Evolutionary conservation across 2,797 vertebrate genomes (phyloP).

Genomic region (Peromyscus melanophrys): DNA sequence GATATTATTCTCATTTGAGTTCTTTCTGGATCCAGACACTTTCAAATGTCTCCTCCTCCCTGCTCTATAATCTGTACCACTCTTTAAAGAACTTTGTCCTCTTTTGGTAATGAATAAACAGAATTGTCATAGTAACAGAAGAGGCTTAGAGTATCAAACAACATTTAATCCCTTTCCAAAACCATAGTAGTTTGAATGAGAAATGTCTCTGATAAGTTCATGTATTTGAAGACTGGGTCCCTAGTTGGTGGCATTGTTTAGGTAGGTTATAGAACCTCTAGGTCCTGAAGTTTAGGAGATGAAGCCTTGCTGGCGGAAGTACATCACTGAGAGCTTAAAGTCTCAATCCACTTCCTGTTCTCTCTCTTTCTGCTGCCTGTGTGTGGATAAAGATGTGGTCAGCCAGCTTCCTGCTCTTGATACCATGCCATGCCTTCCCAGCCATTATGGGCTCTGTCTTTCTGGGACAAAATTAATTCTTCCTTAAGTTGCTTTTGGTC

Average conservation of each 20-base stretch:
- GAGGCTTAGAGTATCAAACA: background rate
- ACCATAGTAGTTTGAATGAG: background rate
- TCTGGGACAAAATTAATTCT: too few species aligned
- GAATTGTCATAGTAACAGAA: background rate
- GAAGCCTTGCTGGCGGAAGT: background rate
- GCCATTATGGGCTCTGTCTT: background rate
- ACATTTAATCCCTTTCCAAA: constrained; percentile 25
- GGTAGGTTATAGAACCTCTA: background rate
- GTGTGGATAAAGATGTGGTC: background rate
- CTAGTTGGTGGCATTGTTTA: background rate
- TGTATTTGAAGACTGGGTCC: background rate
- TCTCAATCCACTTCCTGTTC: background rate
- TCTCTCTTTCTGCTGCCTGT: background rate
- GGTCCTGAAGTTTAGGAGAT: background rate
- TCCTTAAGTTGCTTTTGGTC: background rate
- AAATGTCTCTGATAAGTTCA: background rate
- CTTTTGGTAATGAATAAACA: constrained; percentile 12
- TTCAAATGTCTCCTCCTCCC: constrained; percentile 32
- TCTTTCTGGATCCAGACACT: background rate
- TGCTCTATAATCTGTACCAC: background rate
- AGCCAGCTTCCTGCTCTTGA: background rate
- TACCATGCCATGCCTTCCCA: background rate
- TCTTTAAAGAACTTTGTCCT: background rate
- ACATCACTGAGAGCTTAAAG: background rate
- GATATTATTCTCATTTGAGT: background rate